These are phyloP conservation scores for Neomorphus geoffroyi DNA, from an alignment of 2,797 vertebrate genomes.

Conservation along the genomic window DNA sequence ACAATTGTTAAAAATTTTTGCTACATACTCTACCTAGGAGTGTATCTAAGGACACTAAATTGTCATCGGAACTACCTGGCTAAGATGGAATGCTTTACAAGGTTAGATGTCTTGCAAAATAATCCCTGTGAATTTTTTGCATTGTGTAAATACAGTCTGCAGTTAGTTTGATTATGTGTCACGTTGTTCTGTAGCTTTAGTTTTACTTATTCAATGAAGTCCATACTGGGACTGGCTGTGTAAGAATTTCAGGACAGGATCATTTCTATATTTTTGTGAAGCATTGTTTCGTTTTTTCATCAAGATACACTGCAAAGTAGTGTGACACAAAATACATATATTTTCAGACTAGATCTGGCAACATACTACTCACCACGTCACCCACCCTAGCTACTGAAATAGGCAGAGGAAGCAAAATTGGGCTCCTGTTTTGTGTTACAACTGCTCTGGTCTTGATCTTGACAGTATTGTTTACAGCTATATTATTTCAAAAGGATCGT, in stretches of 20 bases:
- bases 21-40: neutral
- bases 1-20: neutral
- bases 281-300: neutral
- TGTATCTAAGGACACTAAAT: neutral
- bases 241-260: neutral
- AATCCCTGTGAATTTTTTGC: neutral
- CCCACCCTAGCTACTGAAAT: neutral
- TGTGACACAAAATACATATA: neutral
- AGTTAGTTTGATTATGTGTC: neutral
- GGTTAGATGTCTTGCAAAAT: neutral
- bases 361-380: neutral
- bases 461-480: neutral
- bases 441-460: neutral
- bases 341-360: neutral
- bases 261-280: neutral
- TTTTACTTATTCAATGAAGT: neutral
- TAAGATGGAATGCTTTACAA: neutral
- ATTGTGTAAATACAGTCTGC: neutral
- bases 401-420: neutral
- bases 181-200: neutral
- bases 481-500: neutral
- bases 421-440: neutral
- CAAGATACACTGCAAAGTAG: neutral
- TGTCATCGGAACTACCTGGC: neutral
- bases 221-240: neutral